Percentiles rank a stretch among this genome's conserved stretches.
Conservation (phyloP, 2,113 vertebrate species). For the Damaliscus lunatus region DNA sequence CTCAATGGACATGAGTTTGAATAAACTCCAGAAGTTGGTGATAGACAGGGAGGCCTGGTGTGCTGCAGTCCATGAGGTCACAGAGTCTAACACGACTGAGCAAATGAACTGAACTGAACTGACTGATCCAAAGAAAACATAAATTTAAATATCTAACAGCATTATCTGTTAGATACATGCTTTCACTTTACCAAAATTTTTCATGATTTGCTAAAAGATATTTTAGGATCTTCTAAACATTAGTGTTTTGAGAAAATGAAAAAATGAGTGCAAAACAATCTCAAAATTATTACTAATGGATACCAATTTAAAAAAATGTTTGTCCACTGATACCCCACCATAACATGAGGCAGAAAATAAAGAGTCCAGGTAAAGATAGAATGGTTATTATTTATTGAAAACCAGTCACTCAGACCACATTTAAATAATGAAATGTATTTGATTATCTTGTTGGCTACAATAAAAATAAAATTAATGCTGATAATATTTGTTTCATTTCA, state of each 20-base stretch:
- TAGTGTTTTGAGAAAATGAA: neutral
- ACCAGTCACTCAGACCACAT: neutral
- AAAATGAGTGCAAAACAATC: neutral
- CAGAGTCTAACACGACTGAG: rapidly evolving
- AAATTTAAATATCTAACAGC: neutral
- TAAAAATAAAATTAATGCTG: neutral
- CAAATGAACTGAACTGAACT: neutral
- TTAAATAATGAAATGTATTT: neutral
- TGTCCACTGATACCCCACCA: neutral
- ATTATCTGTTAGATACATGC: neutral
- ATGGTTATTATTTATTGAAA: neutral
- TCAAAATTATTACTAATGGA: neutral
- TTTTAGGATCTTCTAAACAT: neutral
- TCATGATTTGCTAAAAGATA: neutral
- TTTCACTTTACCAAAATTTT: neutral
- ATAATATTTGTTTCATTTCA: neutral
- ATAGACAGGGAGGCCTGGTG: neutral
- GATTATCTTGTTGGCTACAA: neutral
- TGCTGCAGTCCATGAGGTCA: rapidly evolving
- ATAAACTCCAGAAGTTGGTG: neutral
- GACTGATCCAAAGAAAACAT: neutral
- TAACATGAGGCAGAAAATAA: neutral
- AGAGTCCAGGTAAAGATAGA: neutral
- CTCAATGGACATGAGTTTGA: neutral
- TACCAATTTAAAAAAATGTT: neutral